These are phyloP conservation scores for Drosophila maculinotata DNA, from an alignment of 2,888 invertebrate genomes.

Conservation along the genomic window DNA sequence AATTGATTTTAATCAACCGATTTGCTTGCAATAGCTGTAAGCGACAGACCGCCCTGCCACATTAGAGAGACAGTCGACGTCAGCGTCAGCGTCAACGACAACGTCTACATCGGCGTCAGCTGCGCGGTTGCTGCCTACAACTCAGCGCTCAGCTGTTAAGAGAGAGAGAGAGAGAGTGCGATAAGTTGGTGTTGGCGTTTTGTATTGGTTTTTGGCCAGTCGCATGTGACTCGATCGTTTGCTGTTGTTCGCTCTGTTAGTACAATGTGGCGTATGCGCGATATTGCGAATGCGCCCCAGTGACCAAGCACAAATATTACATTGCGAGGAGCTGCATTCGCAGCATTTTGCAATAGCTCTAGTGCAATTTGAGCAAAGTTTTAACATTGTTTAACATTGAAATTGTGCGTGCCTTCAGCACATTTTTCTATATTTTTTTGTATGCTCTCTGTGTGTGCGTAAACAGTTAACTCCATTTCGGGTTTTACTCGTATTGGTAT, in stretches of 20 bases:
- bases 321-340: constrained; percentile 40
- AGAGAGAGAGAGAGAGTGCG: constrained; percentile 29
- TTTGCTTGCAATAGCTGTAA: constrained; percentile 74
- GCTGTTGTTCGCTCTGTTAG: constrained; percentile 29
- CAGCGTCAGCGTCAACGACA: constrained; percentile 9
- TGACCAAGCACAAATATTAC: constrained; percentile 3
- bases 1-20: constrained; percentile 71
- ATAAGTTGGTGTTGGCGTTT: constrained; percentile 39
- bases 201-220: constrained; percentile 5
- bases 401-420: constrained; percentile 39
- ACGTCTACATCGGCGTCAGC: constrained; percentile 12
- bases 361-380: constrained; percentile 68
- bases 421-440: constrained; percentile 12
- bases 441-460: constrained; percentile 25
- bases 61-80: constrained; percentile 34
- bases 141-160: constrained; percentile 66
- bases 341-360: constrained; percentile 46
- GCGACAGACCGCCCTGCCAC: constrained; percentile 31
- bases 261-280: constrained; percentile 66
- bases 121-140: constrained; percentile 8
- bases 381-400: constrained; percentile 66
- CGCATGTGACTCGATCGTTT: constrained; percentile 64
- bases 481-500: constrained; percentile 8
- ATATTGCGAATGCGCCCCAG: constrained; percentile 37
- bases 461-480: constrained; percentile 47